Evolutionary conservation across 2,888 invertebrate species (phyloP), one percentile per base, ranked within the genome.

Genomic region (Heliconius sara): DNA sequence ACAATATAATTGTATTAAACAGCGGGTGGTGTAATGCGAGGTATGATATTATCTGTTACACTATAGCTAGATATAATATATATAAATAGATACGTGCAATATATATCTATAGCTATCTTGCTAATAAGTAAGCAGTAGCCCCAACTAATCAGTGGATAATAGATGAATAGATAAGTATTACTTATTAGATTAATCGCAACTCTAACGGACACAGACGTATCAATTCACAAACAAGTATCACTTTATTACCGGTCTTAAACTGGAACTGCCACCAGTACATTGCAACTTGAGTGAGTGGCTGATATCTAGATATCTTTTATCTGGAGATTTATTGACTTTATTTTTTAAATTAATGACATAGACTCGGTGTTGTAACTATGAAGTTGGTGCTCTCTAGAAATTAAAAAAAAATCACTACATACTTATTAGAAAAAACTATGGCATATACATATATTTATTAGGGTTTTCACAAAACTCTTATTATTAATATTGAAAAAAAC

Each of bases 191-290:
- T 65, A 52, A 68, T 67, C n/a, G 34, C 67, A 47, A 67, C 19
- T 57, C 27, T 76, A 76, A 57, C 67, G 67, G 67, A 68, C 67
- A 76, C 76, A 75, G 30, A 78, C 34, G 22, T 79, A 76, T 79
- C 70, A 70, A 47, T 79, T 79, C 70, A 76, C 39, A 76, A 76
- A 79, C 76, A 52, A 71, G 76, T 79, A 76, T 71, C 65, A 76
- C 78, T 30, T 77, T 22, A 71, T 76, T 71, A 79, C 79, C 79
- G 79, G 76, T 79, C 63, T 66, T 13, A 76, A 79, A 79, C 78
- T 72, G 43, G 78, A 67, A 73, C 25, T 78, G 57, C 65, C 19
- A 71, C 77, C 52, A 67, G 34, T 52, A 76, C 67, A 57, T 67
- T 52, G 34, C 67, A 75, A 43, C 65, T 75, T 6, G 43, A 63